Evolutionary conservation across 2,797 vertebrate species (phyloP).

Genomic region (Oreochromis mossambicus): DNA sequence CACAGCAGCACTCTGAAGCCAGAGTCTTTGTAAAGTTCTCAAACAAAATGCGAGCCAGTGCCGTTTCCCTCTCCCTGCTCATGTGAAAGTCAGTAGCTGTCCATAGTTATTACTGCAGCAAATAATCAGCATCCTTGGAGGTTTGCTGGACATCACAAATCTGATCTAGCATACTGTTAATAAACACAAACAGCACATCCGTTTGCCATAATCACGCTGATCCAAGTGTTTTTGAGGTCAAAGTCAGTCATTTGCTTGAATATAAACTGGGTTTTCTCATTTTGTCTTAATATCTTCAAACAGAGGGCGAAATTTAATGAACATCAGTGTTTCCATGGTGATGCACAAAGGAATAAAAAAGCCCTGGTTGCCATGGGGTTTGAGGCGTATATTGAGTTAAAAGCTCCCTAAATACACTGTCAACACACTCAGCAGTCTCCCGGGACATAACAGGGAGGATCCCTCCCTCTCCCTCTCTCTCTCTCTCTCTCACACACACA

Average conservation of each 20-base stretch:
- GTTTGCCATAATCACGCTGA: not conserved
- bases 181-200: not conserved
- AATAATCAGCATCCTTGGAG: not conserved
- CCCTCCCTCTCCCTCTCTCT: not conserved
- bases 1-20: not conserved
- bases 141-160: not conserved
- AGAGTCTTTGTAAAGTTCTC: not conserved
- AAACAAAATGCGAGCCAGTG: not conserved
- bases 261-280: not conserved
- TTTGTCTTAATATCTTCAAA: slow-evolving; percentile 51
- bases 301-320: slow-evolving; percentile 43
- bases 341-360: slow-evolving; percentile 45
- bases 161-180: not conserved
- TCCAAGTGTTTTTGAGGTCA: not conserved
- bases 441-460: slow-evolving; percentile 16
- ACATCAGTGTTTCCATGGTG: slow-evolving; percentile 59
- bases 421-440: slow-evolving; percentile 44
- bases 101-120: not conserved
- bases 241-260: slow-evolving; percentile 1
- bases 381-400: slow-evolving; percentile 59
- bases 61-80: not conserved
- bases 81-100: not conserved
- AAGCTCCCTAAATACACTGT: slow-evolving; percentile 66
- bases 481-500: not conserved
- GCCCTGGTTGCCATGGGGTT: slow-evolving; percentile 53